Conservation (phyloP, 2,888 invertebrate genomes). For the Limnephilus auricula region DNA sequence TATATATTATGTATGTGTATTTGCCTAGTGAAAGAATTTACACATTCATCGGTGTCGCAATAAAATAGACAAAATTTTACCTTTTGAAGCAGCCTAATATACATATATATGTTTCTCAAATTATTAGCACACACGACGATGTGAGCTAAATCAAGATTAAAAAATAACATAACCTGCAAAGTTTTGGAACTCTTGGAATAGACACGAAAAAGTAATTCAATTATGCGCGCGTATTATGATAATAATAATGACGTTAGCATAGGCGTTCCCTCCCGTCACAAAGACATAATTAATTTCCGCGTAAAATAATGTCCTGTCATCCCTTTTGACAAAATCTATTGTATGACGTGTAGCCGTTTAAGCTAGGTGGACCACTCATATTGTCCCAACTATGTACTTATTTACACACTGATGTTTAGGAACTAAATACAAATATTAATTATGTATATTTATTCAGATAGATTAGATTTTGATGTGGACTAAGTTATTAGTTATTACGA, state of each 20-base stretch:
- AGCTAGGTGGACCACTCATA: not conserved
- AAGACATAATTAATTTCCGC: constrained; percentile 2
- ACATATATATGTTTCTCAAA: too few species aligned
- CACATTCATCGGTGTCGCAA: too few species aligned
- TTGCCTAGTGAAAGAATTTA: too few species aligned
- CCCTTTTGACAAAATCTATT: constrained; percentile 2
- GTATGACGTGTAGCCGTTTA: not conserved
- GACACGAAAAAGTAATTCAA: constrained; percentile 2
- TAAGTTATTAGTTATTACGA: not conserved
- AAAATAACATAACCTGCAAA: not conserved
- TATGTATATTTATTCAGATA: not conserved
- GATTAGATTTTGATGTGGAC: not conserved
- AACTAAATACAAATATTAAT: too few species aligned
- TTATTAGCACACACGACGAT: too few species aligned
- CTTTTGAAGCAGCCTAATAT: too few species aligned
- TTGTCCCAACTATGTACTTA: not conserved
- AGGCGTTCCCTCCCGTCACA: constrained; percentile 2
- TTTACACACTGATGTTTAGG: not conserved
- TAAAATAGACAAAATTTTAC: too few species aligned
- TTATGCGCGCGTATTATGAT: not conserved
- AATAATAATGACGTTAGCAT: not conserved
- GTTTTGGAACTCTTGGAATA: not conserved
- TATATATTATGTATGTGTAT: too few species aligned
- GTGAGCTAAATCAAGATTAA: too few species aligned
- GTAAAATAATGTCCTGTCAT: not conserved